Percentiles rank a stretch among this genome's conserved stretches.
phyloP scores from a whole-genome alignment of 2,113 vertebrate genomes.

The Mystacornis crossleyi region DNA sequence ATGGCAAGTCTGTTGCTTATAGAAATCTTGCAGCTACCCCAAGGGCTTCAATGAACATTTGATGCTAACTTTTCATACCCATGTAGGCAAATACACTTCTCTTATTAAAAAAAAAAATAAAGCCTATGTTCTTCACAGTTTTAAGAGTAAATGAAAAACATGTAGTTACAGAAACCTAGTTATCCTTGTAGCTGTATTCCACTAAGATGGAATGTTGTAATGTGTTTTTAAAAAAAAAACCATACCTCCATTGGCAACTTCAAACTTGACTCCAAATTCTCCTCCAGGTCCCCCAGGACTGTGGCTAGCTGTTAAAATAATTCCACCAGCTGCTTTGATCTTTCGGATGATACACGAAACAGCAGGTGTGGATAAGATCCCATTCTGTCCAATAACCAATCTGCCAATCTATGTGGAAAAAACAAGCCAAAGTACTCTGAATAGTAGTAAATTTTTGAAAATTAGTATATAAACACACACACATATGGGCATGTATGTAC shows the following conservation, averaged over 20 bases:
- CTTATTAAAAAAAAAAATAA: neutral
- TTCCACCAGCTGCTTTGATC: constrained; percentile 97
- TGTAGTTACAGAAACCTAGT: neutral
- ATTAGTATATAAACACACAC: neutral
- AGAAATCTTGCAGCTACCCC: neutral
- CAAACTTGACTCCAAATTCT: constrained; percentile 98
- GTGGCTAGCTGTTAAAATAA: constrained; percentile 96
- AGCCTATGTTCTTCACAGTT: neutral
- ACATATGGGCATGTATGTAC: neutral
- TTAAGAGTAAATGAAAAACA: neutral
- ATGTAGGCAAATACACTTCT: neutral
- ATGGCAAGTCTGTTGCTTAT: neutral
- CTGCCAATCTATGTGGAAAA: constrained; percentile 87
- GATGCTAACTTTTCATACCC: neutral
- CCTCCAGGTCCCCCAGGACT: constrained; percentile 93
- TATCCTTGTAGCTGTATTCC: no score
- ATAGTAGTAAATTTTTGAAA: neutral
- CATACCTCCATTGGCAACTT: constrained; percentile 95
- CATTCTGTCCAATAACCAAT: constrained; percentile 94
- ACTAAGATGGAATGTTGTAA: neutral
- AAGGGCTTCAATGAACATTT: neutral
- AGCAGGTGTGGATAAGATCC: constrained; percentile 95
- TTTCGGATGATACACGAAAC: constrained; percentile 98
- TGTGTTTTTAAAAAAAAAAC: neutral
- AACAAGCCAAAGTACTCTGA: neutral